Percentiles rank a stretch among this genome's conserved stretches.
Evolutionary conservation across 2,113 vertebrate genomes (phyloP).

Genomic region (Pleuronectes platessa): DNA sequence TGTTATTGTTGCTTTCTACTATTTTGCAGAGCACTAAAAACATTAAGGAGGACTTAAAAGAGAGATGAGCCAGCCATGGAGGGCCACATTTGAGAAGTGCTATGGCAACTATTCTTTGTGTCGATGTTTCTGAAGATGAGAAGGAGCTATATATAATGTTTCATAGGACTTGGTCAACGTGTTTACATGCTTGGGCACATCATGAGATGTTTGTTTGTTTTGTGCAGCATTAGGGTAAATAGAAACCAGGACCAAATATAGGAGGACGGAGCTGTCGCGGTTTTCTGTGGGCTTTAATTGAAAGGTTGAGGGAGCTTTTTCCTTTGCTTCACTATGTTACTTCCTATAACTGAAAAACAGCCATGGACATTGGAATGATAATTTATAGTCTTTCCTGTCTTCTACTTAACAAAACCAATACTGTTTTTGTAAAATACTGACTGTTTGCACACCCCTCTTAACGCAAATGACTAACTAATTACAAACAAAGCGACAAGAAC

Average conservation of each 20-base stretch:
- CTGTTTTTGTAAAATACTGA: conserved; percentile 34
- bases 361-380: conserved; percentile 46
- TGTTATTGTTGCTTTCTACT: conserved; percentile 78
- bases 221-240: conserved; percentile 60
- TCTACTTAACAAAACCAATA: conserved; percentile 40
- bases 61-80: conserved; percentile 41
- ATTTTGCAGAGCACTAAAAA: conserved; percentile 71
- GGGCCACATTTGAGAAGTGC: conserved; percentile 52
- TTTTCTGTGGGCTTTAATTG: conserved; percentile 70
- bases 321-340: conserved; percentile 50
- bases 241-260: conserved; percentile 66
- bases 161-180: conserved; percentile 41
- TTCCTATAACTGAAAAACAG: conserved; percentile 46
- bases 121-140: conserved; percentile 57
- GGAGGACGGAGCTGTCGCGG: conserved; percentile 55
- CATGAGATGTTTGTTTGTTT: conserved; percentile 56
- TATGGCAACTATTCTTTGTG: conserved; percentile 55
- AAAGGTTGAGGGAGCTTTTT: conserved; percentile 66
- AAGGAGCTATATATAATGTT: conserved; percentile 56
- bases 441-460: not conserved
- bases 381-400: conserved; percentile 53
- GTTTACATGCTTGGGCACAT: conserved; percentile 57
- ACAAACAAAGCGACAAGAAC: conserved; percentile 30
- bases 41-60: conserved; percentile 70
- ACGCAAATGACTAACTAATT: conserved; percentile 44